phyloP scores from a whole-genome alignment of 1,140 invertebrate genomes.

The Drosophila novamexicana region DNA sequence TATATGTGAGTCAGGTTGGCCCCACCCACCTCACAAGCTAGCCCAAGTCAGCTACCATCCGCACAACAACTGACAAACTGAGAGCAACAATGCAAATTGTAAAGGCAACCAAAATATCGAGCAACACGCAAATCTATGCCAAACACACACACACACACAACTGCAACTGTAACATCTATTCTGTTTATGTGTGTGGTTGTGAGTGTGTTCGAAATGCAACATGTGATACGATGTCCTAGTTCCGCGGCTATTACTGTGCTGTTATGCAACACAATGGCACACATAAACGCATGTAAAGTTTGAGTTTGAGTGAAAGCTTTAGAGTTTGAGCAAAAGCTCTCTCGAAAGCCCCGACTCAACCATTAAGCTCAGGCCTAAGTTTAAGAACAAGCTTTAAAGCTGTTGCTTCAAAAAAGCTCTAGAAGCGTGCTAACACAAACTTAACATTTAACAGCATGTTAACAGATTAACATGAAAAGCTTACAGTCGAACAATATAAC shows the following conservation, averaged over 20 bases:
- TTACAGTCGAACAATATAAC: background rate
- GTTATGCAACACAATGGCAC: slow-evolving; percentile 82
- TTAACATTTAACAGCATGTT: slow-evolving; percentile 10
- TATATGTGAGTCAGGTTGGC: background rate
- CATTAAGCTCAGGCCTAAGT: slow-evolving; percentile 9
- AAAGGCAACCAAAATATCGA: slow-evolving; percentile 37
- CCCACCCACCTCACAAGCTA: background rate
- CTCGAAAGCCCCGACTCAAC: slow-evolving; percentile 8
- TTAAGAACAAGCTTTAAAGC: slow-evolving; percentile 13
- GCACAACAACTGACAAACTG: slow-evolving; percentile 8
- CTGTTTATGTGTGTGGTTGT: slow-evolving; percentile 12
- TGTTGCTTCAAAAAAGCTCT: slow-evolving; percentile 2
- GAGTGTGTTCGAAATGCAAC: slow-evolving; percentile 67
- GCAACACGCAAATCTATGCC: slow-evolving; percentile 65
- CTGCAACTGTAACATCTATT: background rate
- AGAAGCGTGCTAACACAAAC: slow-evolving; percentile 9
- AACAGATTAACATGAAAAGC: slow-evolving; percentile 6
- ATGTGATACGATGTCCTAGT: slow-evolving; percentile 81
- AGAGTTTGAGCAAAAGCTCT: slow-evolving; percentile 10
- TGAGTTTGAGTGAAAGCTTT: slow-evolving; percentile 37
- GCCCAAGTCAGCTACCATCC: background rate
- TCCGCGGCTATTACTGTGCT: slow-evolving; percentile 73
- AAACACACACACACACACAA: slow-evolving; percentile 35
- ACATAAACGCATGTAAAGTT: slow-evolving; percentile 56
- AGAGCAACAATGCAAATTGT: slow-evolving; percentile 19